These are phyloP conservation scores for Lophura nycthemera DNA, from an alignment of 2,113 vertebrate genomes.

Conservation along the genomic window DNA sequence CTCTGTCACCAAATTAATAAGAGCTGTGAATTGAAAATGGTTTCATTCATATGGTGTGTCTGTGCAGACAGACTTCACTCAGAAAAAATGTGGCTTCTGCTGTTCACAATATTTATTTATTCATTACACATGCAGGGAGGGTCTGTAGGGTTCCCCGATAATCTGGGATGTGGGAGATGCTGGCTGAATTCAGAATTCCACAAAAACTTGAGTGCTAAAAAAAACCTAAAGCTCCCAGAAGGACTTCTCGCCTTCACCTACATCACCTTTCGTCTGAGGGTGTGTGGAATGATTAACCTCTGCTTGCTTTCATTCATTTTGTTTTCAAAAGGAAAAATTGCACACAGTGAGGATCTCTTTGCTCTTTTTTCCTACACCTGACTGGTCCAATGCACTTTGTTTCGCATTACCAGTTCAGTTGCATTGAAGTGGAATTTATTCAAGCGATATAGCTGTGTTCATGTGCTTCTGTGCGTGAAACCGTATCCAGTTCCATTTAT, in stretches of 20 bases:
- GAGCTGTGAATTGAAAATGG: conserved; percentile 59
- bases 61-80: conserved; percentile 29
- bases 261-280: background rate
- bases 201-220: background rate
- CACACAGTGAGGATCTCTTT: background rate
- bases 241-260: background rate
- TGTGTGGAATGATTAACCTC: background rate
- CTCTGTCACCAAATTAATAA: conserved; percentile 51
- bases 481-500: background rate
- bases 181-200: background rate
- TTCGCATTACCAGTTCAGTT: background rate
- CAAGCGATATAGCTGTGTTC: background rate
- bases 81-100: conserved; percentile 36
- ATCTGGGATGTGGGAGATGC: background rate
- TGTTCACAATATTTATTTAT: conserved; percentile 7
- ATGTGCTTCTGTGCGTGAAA: background rate
- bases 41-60: conserved; percentile 52
- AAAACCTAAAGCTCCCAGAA: background rate
- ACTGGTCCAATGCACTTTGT: background rate
- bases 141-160: background rate
- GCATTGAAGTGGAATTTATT: background rate
- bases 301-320: background rate
- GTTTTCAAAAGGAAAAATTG: background rate
- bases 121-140: background rate
- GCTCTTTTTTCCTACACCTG: background rate